Conservation (phyloP, 2,888 invertebrate genomes). For the Metallyticus violacea region DNA sequence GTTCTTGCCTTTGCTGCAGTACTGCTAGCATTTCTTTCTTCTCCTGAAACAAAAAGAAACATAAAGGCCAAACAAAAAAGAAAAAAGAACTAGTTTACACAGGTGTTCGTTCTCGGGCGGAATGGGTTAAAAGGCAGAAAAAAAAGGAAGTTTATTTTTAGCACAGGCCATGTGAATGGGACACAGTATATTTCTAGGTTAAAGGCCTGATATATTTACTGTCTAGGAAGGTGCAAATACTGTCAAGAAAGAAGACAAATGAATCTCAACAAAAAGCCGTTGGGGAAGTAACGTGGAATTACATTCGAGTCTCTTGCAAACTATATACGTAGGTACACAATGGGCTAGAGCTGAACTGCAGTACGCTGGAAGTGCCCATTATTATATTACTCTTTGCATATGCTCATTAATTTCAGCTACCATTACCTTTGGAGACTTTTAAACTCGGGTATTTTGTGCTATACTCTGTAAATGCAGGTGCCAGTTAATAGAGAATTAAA, state of each 20-base stretch:
- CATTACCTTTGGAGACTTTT: neutral
- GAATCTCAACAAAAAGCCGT: neutral
- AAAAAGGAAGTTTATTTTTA: neutral
- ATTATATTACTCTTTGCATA: neutral
- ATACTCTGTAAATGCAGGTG: too few species aligned
- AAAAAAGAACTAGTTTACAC: neutral
- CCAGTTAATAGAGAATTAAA: too few species aligned
- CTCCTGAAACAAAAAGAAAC: too few species aligned
- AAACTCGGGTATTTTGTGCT: neutral
- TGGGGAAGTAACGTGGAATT: neutral
- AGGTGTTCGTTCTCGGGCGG: too few species aligned
- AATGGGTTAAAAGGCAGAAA: neutral
- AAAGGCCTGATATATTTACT: neutral
- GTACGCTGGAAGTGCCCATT: neutral
- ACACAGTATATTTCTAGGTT: neutral
- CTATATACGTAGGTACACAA: neutral
- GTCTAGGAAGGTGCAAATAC: neutral
- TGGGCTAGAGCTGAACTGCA: neutral
- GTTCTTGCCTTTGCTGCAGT: too few species aligned
- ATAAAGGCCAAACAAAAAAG: too few species aligned
- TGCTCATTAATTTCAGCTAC: neutral
- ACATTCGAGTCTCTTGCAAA: neutral
- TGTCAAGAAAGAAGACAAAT: conserved; percentile 5
- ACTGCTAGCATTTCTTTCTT: too few species aligned
- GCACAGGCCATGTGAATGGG: neutral